Evolutionary conservation across 2,113 vertebrate genomes (phyloP).

Genomic region (Malurus melanocephalus): DNA sequence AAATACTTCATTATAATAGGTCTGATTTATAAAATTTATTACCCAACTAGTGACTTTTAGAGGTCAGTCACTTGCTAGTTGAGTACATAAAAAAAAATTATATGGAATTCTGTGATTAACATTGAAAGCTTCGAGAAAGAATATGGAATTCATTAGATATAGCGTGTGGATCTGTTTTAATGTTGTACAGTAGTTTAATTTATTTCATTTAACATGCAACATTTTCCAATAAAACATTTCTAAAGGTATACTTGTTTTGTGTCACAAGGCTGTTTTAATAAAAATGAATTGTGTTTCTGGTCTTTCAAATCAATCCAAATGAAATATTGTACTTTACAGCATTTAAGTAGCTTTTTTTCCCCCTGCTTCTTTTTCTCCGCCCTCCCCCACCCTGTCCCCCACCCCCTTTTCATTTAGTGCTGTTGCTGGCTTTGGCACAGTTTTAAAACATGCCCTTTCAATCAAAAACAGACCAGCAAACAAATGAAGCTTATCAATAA

Average conservation of each 20-base stretch:
- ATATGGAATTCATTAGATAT: conserved; percentile 61
- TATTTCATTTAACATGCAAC: conserved; percentile 36
- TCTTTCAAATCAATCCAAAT: conserved; percentile 22
- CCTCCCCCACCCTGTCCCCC: fast-evolving
- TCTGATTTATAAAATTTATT: conserved; percentile 70
- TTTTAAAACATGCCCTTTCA: conserved; percentile 50
- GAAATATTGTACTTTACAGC: conserved; percentile 31
- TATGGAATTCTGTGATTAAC: conserved; percentile 65
- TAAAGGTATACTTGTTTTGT: conserved; percentile 47
- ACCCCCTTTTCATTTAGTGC: neutral
- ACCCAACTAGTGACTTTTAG: conserved; percentile 60
- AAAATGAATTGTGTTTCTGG: conserved; percentile 32
- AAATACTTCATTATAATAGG: conserved; percentile 59
- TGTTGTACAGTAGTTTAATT: conserved; percentile 61
- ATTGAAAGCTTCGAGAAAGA: conserved; percentile 53
- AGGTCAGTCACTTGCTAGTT: conserved; percentile 63
- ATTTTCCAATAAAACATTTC: conserved; percentile 50
- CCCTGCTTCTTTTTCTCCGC: neutral
- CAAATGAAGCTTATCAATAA: conserved; percentile 47
- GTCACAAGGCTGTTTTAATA: conserved; percentile 39
- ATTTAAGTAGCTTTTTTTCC: neutral
- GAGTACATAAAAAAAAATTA: conserved; percentile 69
- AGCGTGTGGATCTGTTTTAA: conserved; percentile 44
- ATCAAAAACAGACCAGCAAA: conserved; percentile 52
- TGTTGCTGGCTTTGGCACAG: conserved; percentile 8